Base-by-base conservation (phyloP, 2,888 invertebrate species). In the Pocota personata region DNA sequence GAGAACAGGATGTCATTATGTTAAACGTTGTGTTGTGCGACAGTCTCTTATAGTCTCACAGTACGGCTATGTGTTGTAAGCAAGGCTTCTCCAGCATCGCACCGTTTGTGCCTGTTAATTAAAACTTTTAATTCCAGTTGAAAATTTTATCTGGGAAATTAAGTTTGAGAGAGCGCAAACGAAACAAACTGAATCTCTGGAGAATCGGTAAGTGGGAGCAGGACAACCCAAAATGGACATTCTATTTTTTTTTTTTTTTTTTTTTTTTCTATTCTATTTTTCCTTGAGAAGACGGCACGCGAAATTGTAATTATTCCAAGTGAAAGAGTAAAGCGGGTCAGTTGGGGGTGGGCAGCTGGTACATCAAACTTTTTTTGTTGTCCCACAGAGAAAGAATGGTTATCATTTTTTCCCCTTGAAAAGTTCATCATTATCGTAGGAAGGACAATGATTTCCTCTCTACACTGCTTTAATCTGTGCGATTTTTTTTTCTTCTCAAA, bases 71-170 rank as follows among this genome's bases (percentile, higher is more conserved):
- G 40, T 58, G 48, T 55, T 16, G 24, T 4, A 24, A 72, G 48
- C 67, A n/a, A n/a, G n/a, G 69, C 32, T 79, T 64, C 24, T 16
- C 46, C n/a, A n/a, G 46, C 62, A 58, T 48, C 14, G 27, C 66
- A 62, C 55, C 82, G 71, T 79, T 84, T 72, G 76, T 82, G 87
- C 72, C 75, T 88, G 88, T 87, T 88, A 88, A 88, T 88, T 88
- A 88, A 88, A 88, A 88, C 86, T 88, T 88, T 88, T 88, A 88
- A 88, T 87, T 88, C 88, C 88, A 88, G 88, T 87, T 88, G 87
- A 88, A 88, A 88, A 88, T 88, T 87, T 87, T 87, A 87, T 87
- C 87, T 82, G 82, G 77, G 82, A 87, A 82, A 87, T 87, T 87
- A 87, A 86, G 86, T 82, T 86, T 57, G 62, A 71, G 73, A 82